A percentile compares a stretch with the other conserved stretches of the same genome.
phyloP scores from a whole-genome alignment of 2,113 vertebrate genomes.

The Cyprinodon variegatus region DNA sequence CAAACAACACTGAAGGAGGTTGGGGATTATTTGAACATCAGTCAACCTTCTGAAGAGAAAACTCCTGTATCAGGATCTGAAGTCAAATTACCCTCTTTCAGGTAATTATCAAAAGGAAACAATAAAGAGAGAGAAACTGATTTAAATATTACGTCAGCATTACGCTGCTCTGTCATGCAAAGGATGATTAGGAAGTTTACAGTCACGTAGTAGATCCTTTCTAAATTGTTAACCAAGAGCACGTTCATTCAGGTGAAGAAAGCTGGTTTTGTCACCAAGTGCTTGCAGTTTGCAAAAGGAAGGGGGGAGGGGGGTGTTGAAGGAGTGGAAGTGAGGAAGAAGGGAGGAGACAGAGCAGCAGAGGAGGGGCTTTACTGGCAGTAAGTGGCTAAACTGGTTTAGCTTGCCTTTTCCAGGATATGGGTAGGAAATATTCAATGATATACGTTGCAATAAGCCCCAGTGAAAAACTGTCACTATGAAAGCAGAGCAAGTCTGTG shows the following conservation, averaged over 20 bases:
- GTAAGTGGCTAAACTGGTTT: conserved; percentile 68
- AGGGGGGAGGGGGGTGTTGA: neutral
- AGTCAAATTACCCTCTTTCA: neutral
- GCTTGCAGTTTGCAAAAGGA: conserved; percentile 8
- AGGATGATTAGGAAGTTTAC: neutral
- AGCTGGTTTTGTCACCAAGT: neutral
- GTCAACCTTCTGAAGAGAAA: neutral
- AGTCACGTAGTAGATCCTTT: neutral
- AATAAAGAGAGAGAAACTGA: neutral
- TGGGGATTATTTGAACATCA: neutral
- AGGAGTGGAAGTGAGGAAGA: neutral
- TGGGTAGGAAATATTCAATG: conserved; percentile 50
- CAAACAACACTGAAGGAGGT: neutral
- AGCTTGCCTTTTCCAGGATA: conserved; percentile 67
- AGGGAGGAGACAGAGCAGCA: conserved; percentile 53
- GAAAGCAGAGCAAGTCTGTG: neutral
- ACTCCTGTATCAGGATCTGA: neutral
- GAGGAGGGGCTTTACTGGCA: conserved; percentile 76
- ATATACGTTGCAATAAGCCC: neutral
- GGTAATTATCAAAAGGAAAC: neutral
- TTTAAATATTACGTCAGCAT: neutral
- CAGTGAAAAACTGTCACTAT: neutral
- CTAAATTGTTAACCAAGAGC: conserved; percentile 6
- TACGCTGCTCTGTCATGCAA: neutral
- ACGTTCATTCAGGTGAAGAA: conserved; percentile 27